These are phyloP conservation scores for Procavia capensis DNA, from an alignment of 2,113 vertebrate species.

Conservation along the genomic window DNA sequence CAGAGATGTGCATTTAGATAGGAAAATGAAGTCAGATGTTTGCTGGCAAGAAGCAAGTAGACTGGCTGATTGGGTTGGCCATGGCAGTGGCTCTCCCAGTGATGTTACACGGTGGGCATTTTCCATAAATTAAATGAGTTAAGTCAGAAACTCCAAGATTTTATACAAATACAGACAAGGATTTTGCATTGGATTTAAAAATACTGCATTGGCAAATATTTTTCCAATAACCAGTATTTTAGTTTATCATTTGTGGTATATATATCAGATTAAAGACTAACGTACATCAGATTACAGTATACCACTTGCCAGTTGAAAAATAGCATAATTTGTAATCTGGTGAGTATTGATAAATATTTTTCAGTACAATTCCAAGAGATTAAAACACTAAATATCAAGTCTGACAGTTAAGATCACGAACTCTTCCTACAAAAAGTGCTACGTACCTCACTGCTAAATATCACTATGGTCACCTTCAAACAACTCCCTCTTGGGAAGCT, in stretches of 20 bases:
- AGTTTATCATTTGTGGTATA: no score
- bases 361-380: slow-evolving; percentile 34
- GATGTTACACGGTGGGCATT: not conserved
- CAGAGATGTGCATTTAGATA: not conserved
- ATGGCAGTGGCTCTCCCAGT: not conserved
- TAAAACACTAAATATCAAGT: not conserved
- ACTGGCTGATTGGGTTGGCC: not conserved
- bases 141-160: not conserved
- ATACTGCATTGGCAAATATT: not conserved
- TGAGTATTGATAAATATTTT: not conserved
- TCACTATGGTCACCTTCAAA: no score
- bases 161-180: slow-evolving; percentile 2
- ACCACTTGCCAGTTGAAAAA: not conserved
- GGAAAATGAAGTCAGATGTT: not conserved
- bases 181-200: slow-evolving; percentile 15
- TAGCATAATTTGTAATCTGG: slow-evolving; percentile 17
- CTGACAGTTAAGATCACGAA: no score
- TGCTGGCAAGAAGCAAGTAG: not conserved
- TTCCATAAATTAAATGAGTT: not conserved
- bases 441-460: no score
- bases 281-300: slow-evolving; percentile 28
- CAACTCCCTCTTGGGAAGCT: no score
- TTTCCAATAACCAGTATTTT: not conserved
- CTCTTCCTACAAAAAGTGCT: no score
- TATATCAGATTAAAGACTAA: no score